A percentile compares a stretch with the other conserved stretches of the same genome.
Conservation (phyloP, 92 coral and sea anemone genomes). For the Bergia sp. region DNA sequence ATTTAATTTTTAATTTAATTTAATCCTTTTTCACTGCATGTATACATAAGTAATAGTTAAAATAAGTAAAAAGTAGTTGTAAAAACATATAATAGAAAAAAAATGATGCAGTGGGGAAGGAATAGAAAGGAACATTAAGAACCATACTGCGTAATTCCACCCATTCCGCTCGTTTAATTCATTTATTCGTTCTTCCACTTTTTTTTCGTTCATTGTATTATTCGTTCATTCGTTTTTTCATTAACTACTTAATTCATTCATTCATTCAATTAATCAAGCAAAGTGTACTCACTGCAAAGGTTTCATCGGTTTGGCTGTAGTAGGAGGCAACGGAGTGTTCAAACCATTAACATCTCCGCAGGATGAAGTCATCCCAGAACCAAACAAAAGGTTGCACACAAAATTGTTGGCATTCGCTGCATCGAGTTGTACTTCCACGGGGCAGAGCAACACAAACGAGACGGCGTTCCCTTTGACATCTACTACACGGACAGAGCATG, state of each 20-base stretch:
- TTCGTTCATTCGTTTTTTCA: neutral
- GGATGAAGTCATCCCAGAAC: constrained; percentile 1
- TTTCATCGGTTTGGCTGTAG: neutral
- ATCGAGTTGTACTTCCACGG: neutral
- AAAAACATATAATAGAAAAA: too few species aligned
- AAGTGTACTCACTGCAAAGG: constrained; percentile 26
- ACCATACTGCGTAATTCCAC: too few species aligned
- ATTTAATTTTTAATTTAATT: too few species aligned
- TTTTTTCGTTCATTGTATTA: neutral
- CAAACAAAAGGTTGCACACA: constrained; percentile 28
- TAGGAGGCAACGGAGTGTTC: constrained; percentile 18
- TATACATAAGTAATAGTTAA: too few species aligned
- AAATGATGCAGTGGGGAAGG: too few species aligned
- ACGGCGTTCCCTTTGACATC: neutral
- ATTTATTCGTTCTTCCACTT: neutral
- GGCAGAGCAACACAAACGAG: constrained; percentile 11
- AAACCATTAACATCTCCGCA: constrained; percentile 11
- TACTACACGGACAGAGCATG: constrained; percentile 35
- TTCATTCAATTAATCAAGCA: neutral
- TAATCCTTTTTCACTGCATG: too few species aligned
- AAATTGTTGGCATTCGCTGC: neutral
- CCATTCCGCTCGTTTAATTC: too few species aligned
- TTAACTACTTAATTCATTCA: neutral
- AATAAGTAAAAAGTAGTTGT: too few species aligned
- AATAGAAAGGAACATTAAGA: too few species aligned